Conservation (phyloP, 2,888 invertebrate species). For the Lepidocyrtinus sp. region DNA sequence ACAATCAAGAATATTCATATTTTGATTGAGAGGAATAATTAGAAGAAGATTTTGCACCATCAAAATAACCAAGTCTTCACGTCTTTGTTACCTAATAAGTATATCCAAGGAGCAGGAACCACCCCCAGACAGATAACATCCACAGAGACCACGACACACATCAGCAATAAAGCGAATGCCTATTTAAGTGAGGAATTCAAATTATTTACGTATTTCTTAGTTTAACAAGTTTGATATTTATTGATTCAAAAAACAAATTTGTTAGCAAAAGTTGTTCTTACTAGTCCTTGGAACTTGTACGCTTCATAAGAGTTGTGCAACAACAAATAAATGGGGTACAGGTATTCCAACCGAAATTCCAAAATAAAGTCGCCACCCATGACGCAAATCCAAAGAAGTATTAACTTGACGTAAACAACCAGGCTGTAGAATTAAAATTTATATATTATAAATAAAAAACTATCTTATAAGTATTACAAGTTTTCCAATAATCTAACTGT, state of each 20-base stretch:
- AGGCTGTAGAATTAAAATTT: slow-evolving; percentile 57
- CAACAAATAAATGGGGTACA: slow-evolving; percentile 70
- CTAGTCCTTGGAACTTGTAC: slow-evolving; percentile 70
- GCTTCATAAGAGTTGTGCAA: slow-evolving; percentile 70
- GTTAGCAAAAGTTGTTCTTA: slow-evolving; percentile 45
- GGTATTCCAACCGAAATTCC: slow-evolving; percentile 70
- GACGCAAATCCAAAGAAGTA: slow-evolving; percentile 70
- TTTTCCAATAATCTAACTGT: too few species aligned
- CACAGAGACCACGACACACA: slow-evolving; percentile 70
- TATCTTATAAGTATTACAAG: too few species aligned
- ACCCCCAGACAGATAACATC: slow-evolving; percentile 70
- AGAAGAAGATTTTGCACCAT: too few species aligned
- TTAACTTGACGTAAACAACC: slow-evolving; percentile 69
- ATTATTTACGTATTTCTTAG: not conserved
- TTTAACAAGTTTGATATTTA: not conserved
- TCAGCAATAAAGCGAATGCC: slow-evolving; percentile 69
- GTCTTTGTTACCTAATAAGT: slow-evolving; percentile 59
- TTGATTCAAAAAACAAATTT: not conserved
- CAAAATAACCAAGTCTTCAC: too few species aligned
- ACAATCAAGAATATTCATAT: too few species aligned
- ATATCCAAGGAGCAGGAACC: slow-evolving; percentile 69
- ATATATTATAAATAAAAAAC: not conserved
- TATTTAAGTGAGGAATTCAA: slow-evolving; percentile 17
- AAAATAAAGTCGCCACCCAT: slow-evolving; percentile 70
- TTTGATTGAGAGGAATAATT: too few species aligned